Base-by-base conservation (phyloP, 1,140 invertebrate species). In the Ceratina calcarata region DNA sequence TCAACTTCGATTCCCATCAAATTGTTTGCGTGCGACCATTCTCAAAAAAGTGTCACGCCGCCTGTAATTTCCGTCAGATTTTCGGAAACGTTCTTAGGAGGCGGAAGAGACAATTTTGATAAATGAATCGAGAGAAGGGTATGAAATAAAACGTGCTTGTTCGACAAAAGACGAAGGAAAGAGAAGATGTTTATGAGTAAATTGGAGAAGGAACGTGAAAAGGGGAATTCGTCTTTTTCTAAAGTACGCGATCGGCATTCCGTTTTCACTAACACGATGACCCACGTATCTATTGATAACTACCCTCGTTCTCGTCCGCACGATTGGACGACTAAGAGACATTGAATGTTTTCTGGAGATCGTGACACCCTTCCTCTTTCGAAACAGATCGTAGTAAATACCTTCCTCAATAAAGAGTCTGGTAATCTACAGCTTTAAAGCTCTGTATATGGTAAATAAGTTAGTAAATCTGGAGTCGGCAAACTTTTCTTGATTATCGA, bases 11-110 rank as follows among this genome's bases (percentile, higher is more conserved):
- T 78, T 78, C 62, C 58, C 75, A 32, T 32, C 55, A 45, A 71
- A 78, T 78, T 78, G 75, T 78, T 78, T 78, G 75, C 75, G 67
- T 53, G 71, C 24, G 58, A 78, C 22, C 22, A 27, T 45, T 10
- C 37, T 45, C 37, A 45, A 45, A 45, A 45, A 32, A 1, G 37
- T 45, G 37, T 45, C 37, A 45, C 37, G 37, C 37, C 6, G 2
- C 37, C 37, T 10, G 37, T 45, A 6, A 45, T 71, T 78, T 53
- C 1, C 51, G 75, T 55, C n/a, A 32, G 64, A 66, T 66, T 75
- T 66, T 66, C 16, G 16, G 15, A 49, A 67, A 75, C 2, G 8
- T 8, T 45, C 45, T 32, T 15, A 1, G 1, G 3, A 3, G 16
- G 16, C 12, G 1, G 27, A 32, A 2, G 20, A 13, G 24, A 55